Base-by-base conservation (phyloP, 2,888 invertebrate species). In the Athripsodes cinereus region DNA sequence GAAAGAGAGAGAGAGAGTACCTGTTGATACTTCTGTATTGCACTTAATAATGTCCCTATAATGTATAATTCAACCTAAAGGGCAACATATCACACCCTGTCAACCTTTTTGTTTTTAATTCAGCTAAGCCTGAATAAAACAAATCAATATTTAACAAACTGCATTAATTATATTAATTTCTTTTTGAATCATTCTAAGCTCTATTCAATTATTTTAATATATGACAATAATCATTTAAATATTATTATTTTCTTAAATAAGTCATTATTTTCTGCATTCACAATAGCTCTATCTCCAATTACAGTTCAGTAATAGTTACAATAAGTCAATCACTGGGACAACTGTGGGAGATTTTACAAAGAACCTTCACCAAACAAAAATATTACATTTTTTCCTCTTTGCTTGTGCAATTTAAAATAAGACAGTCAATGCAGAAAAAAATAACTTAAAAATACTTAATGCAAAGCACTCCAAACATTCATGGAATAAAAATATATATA, bases 81-180 rank as follows among this genome's bases (percentile, higher is more conserved):
- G 60, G 62, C 60, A 62, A 62, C 58, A 57, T 22, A 57, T 56
- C 60, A 61, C 63, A 63, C 63, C 63, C 63, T 63, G 63, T 63
- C 53, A 61, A 60, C 63, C 61, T 58, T 60, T 55, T 57, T 51
- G 8, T 61, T 62, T 61, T 54, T 53, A 61, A 55, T 61, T 63
- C 63, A 61, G 60, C 63, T 63, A 57, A 56, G 40, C 55, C 57
- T 59, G 63, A 59, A 59, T 57, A 48, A 60, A 57, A 58, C 63
- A 59, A 61, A 59, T 60, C 59, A 61, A 59, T 58, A 59, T 53
- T 59, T 53, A 60, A 57, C 60, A 8, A 47, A 20, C 20, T 47
- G 47, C 19, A 47, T 20, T 47, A 20, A 47, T 47, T 47, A 47
- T 59, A 44, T 52, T 63, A 62, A 53, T 50, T 53, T 34, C 10